Base-by-base conservation (phyloP, 2,797 vertebrate genomes). In the Chrosomus eos region DNA sequence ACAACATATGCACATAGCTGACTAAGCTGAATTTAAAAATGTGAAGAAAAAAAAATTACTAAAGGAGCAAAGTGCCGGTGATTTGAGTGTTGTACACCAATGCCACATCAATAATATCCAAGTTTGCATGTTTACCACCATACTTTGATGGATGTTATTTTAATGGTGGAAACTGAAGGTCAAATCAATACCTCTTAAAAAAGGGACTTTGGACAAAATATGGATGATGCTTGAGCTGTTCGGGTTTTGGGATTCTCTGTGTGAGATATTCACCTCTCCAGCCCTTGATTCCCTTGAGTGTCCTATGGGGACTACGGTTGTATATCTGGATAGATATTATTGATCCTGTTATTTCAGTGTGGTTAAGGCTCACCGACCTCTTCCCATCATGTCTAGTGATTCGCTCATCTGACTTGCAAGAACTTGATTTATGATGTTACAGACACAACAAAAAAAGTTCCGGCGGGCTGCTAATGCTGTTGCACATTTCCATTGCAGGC, bases 111-210 rank as follows among this genome's bases (percentile, higher is more conserved):
- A 85, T 82, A 53, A 45, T 33, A 80, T 60, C 26, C 48, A 80
- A 82, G 83, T 74, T 71, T 79, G 28, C 83, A 82, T 85, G 73
- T 74, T 82, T 85, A 62, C 58, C 66, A 70, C 5, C 55, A 66
- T 66, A 55, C 77, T 82, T 82, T 87, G 83, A 85, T 82, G 67
- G 74, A 85, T 72, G 80, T 91, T 92, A 53, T 92, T 89, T 87
- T 89, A 87, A n/a, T 18, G 75, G 89, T 90, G 88, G 90, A 90
- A 86, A 89, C 87, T 93, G 90, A 94, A 94, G 93, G 93, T 94
- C 92, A 93, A 88, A 94, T 93, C 92, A 92, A 94, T 94, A 93
- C 90, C 90, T 90, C 85, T 88, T 91, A 91, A 83, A 90, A 86
- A 80, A 80, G 81, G 45, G 81, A 87, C 60, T 68, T n/a, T 45